Evolutionary conservation across 2,797 vertebrate species (phyloP).

Genomic region (Emydoidea blandingii): DNA sequence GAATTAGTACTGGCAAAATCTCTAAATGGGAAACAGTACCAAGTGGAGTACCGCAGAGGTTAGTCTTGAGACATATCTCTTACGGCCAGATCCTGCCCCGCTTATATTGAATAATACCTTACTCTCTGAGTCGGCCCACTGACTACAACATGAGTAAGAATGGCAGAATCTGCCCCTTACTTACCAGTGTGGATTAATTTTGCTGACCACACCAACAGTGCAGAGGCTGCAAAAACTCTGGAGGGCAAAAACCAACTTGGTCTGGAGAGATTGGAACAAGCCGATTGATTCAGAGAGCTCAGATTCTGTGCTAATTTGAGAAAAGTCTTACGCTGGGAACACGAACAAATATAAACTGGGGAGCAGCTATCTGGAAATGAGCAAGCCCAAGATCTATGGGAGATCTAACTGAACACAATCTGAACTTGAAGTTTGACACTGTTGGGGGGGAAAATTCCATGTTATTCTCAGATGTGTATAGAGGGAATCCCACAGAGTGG

Average conservation of each 20-base stretch:
- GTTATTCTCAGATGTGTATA: background rate
- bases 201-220: background rate
- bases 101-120: conserved; percentile 5
- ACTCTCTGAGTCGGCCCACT: background rate
- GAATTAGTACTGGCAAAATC: background rate
- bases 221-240: background rate
- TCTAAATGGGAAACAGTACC: background rate
- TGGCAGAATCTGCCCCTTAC: background rate
- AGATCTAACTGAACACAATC: background rate
- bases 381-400: background rate
- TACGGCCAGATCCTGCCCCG: background rate
- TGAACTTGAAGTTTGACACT: background rate
- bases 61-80: background rate
- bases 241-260: background rate
- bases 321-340: background rate
- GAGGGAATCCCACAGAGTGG: background rate
- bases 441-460: accelerated
- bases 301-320: background rate
- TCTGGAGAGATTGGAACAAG: background rate
- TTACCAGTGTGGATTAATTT: background rate
- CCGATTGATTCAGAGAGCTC: background rate
- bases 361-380: background rate
- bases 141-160: background rate
- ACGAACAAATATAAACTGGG: background rate
- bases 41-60: background rate